A percentile compares a stretch with the other conserved stretches of the same genome.
Conservation (phyloP, 2,797 vertebrate genomes). For the Morelia viridis region DNA sequence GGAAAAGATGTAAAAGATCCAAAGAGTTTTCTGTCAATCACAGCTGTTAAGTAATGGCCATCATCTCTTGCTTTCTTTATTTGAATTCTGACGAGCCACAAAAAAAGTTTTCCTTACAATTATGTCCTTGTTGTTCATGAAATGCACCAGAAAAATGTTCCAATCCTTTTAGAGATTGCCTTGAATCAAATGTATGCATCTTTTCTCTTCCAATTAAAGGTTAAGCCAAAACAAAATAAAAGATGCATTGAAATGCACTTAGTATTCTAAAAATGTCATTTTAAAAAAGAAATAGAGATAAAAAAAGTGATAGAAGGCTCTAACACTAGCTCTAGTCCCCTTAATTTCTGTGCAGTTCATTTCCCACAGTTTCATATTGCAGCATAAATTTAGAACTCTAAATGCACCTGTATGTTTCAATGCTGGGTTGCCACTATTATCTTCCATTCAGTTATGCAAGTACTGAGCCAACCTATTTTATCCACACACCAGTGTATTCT, state of each 20-base stretch:
- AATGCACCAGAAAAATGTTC: conserved; percentile 55
- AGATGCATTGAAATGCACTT: conserved; percentile 18
- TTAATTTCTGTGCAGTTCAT: not conserved
- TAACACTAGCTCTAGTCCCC: not conserved
- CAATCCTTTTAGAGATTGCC: conserved; percentile 52
- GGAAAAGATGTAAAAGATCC: conserved; percentile 59
- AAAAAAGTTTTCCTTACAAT: conserved; percentile 58
- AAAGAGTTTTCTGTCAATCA: conserved; percentile 59
- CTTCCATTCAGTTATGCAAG: conserved; percentile 31
- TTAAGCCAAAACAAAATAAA: conserved; percentile 54
- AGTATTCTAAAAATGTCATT: conserved; percentile 33
- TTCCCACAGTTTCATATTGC: not conserved
- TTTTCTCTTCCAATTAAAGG: conserved; percentile 44
- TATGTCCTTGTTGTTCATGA: conserved; percentile 45
- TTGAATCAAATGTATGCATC: conserved; percentile 49
- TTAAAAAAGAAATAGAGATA: conserved; percentile 41
- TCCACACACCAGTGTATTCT: conserved; percentile 21
- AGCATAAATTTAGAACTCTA: conserved; percentile 16
- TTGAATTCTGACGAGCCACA: conserved; percentile 59
- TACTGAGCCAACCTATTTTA: conserved; percentile 8
- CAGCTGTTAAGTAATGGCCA: conserved; percentile 51
- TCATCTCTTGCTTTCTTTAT: conserved; percentile 49
- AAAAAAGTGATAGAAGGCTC: conserved; percentile 25
- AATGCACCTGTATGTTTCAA: conserved; percentile 48
- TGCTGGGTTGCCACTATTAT: conserved; percentile 21